These are phyloP conservation scores for Leptinotarsa texana DNA, from an alignment of 1,140 invertebrate genomes.

Conservation along the genomic window DNA sequence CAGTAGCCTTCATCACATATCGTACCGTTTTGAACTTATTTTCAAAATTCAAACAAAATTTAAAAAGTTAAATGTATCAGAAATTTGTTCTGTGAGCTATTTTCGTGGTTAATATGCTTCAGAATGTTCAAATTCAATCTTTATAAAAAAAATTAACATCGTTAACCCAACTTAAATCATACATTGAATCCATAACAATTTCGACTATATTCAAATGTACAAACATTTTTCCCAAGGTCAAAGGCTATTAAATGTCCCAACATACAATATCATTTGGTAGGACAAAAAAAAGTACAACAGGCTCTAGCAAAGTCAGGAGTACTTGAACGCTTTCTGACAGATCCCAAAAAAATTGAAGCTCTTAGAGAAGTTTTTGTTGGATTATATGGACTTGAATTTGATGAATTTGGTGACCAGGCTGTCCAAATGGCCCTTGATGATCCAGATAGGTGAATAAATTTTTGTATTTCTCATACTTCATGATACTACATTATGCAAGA, in stretches of 20 bases:
- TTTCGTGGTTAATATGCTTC: too few species aligned
- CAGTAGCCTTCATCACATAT: too few species aligned
- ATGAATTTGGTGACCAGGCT: slow-evolving; percentile 75
- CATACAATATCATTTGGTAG: slow-evolving; percentile 85
- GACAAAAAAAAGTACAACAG: slow-evolving; percentile 90
- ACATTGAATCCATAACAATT: neutral
- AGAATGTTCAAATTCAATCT: too few species aligned
- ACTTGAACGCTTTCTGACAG: slow-evolving; percentile 73
- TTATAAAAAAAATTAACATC: too few species aligned
- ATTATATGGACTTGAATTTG: slow-evolving; percentile 86
- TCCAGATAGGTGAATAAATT: slow-evolving; percentile 65
- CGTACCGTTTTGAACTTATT: too few species aligned
- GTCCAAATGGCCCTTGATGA: slow-evolving; percentile 80
- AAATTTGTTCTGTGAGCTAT: too few species aligned
- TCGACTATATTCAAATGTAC: too few species aligned
- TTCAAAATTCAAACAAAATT: too few species aligned
- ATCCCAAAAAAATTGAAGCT: slow-evolving; percentile 59
- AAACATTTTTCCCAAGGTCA: slow-evolving; percentile 37
- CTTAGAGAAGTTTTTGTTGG: slow-evolving; percentile 86
- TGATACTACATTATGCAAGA: too few species aligned
- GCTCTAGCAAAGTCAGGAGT: slow-evolving; percentile 73
- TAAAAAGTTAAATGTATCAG: too few species aligned
- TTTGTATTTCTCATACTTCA: too few species aligned
- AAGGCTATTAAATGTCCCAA: slow-evolving; percentile 94
- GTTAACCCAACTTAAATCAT: neutral